Base-by-base conservation (phyloP, 2,888 invertebrate species). In the Acrobeloides nanus region DNA sequence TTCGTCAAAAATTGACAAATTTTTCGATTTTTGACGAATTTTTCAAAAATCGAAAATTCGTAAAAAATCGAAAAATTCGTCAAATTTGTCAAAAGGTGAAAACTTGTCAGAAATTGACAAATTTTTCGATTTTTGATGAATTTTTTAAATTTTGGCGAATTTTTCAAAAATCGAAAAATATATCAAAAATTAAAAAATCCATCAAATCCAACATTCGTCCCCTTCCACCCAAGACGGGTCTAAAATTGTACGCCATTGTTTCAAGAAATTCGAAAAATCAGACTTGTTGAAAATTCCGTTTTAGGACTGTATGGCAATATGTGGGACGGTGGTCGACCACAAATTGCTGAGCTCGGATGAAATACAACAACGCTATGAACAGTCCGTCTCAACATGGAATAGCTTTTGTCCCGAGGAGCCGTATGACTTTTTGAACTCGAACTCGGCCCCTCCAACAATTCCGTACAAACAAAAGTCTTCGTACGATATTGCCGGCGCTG, bases 401-500 rank as follows among this genome's bases (percentile, higher is more conserved):
- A 46, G 48, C 20, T 58, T 50, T 26, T 63, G 61, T 31, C 61
- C 55, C 4, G 59, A 61, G 20, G 72, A 74, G 46, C 73, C 73
- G n/a, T 73, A 73, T 48, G 35, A 44, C 27, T 44, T 44, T 23
- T 24, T 44, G 23, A 44, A 44, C 31, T 46, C 35, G 38, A 61
- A 73, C 38, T 63, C 64, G 42, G 8, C 48, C 52, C 7, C 49
- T 56, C 7, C 25, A 40, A 7, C 29, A 53, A 18, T 53, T 6
- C 39, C 51, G 18, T 68, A 73, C 53, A 47, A 42, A 24, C 54
- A 61, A 25, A 62, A 62, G 44, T 72, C 56, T 51, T 49, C 64
- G 17, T 79, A 78, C 53, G 72, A 78, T 54, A 64, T 78, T 18
- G 67, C 66, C 24, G 66, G 59, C 18, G 76, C 78, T 15, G 74